These are phyloP conservation scores for Poecile atricapillus DNA, from an alignment of 2,113 vertebrate genomes.

Conservation along the genomic window DNA sequence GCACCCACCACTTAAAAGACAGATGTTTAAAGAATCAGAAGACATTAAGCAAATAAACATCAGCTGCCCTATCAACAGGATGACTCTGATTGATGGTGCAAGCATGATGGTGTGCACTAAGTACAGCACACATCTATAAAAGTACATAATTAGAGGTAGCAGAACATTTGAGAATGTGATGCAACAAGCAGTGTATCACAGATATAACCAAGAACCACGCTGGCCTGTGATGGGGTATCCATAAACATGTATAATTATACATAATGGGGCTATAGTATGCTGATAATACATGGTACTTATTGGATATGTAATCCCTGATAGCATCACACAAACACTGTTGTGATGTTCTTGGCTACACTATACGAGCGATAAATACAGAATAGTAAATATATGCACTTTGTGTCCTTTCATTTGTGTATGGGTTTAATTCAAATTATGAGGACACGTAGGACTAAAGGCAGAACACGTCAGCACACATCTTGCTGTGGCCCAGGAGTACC, in stretches of 20 bases:
- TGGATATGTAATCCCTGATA: constrained; percentile 35
- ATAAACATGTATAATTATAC: constrained; percentile 38
- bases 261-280: neutral
- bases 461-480: accelerated
- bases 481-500: neutral
- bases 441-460: neutral
- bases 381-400: neutral
- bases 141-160: neutral
- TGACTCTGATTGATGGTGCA: constrained; percentile 31
- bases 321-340: constrained; percentile 1
- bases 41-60: neutral
- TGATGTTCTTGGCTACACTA: neutral
- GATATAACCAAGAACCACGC: neutral
- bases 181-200: neutral
- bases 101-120: neutral
- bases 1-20: constrained; percentile 2
- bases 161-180: neutral
- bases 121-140: neutral
- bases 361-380: neutral
- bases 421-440: neutral
- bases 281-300: neutral
- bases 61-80: constrained; percentile 38
- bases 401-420: neutral
- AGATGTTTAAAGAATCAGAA: constrained; percentile 10
- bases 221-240: neutral